A percentile compares a stretch with the other conserved stretches of the same genome.
Evolutionary conservation across 2,113 vertebrate species (phyloP).

Genomic region (Pyrgilauda ruficollis): DNA sequence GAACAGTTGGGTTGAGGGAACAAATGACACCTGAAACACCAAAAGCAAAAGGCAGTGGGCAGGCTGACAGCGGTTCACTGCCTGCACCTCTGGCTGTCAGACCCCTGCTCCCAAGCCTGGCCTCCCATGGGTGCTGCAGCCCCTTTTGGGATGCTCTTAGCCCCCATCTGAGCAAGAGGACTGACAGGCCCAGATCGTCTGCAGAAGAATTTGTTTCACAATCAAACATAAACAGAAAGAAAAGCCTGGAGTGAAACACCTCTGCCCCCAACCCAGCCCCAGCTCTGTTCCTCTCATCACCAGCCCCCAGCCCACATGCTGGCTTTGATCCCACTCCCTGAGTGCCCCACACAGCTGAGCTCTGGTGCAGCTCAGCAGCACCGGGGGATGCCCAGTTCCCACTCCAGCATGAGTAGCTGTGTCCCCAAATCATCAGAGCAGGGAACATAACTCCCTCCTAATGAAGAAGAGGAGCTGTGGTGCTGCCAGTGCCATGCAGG

Average conservation of each 20-base stretch:
- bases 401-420: fast-evolving
- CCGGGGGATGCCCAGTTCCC: background rate
- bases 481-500: background rate
- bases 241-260: background rate
- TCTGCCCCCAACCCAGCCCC: background rate
- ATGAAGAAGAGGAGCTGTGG: fast-evolving
- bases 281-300: background rate
- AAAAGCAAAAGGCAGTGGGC: background rate
- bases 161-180: fast-evolving
- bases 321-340: background rate
- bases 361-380: background rate
- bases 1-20: background rate
- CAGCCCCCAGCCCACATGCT: background rate
- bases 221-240: background rate
- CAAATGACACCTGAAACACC: background rate
- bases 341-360: background rate
- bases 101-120: background rate
- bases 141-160: background rate
- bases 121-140: background rate
- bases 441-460: background rate
- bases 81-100: background rate
- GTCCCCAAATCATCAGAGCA: background rate
- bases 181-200: background rate
- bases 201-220: fast-evolving
- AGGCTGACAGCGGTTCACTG: fast-evolving